Percentiles rank a stretch among this genome's conserved stretches.
phyloP scores from a whole-genome alignment of 2,113 vertebrate genomes.

The Lepus americanus region DNA sequence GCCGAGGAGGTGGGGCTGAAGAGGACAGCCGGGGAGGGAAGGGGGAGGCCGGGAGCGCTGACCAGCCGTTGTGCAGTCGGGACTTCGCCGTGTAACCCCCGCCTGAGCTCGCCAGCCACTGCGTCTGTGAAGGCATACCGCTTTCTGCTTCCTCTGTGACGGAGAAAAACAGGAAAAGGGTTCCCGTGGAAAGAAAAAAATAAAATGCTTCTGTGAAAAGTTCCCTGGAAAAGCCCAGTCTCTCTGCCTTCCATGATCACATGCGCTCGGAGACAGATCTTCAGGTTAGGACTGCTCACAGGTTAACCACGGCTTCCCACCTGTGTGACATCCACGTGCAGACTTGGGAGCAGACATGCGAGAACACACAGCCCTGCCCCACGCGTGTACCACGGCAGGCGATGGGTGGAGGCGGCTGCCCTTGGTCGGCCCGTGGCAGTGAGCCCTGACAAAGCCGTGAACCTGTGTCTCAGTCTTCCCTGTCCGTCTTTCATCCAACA shows the following conservation, averaged over 20 bases:
- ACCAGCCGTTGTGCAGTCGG: rapidly evolving
- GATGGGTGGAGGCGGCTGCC: background rate
- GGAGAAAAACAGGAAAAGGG: background rate
- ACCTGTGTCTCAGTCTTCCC: background rate
- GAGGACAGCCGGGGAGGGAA: background rate
- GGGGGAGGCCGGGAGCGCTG: rapidly evolving
- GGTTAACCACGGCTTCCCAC: background rate
- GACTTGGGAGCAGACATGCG: background rate
- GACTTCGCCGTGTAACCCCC: background rate
- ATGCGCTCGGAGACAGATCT: background rate
- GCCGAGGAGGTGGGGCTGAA: background rate
- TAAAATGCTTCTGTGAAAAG: background rate
- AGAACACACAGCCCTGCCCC: background rate
- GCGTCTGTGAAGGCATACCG: background rate
- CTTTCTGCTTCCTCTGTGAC: too few relatives aligned
- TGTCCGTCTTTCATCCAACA: rapidly evolving
- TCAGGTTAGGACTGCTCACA: background rate
- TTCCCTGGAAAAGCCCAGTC: background rate
- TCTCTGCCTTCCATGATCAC: too few relatives aligned
- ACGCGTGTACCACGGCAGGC: background rate
- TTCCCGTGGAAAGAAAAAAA: background rate
- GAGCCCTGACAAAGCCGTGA: too few relatives aligned
- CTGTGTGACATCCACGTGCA: background rate
- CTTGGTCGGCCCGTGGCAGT: rapidly evolving
- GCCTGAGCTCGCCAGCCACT: too few relatives aligned